Conservation (phyloP, 2,113 vertebrate species). For the Entomyzon cyanotis region DNA sequence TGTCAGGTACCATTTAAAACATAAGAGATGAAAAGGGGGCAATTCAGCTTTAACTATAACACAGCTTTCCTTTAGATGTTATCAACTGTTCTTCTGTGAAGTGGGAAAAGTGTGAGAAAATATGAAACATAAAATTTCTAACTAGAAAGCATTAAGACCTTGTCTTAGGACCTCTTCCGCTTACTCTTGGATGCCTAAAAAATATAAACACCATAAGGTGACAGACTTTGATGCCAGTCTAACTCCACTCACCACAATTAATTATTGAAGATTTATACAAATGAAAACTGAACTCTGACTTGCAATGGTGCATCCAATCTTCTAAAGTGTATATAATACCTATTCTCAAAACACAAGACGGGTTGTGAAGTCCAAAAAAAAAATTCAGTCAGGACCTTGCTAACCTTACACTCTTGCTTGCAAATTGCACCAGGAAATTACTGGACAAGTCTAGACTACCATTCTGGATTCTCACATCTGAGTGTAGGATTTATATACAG, state of each 20-base stretch:
- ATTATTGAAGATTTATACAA: neutral
- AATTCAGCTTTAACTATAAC: neutral
- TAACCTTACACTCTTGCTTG: neutral
- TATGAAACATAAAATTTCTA: neutral
- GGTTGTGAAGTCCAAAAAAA: neutral
- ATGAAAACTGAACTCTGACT: neutral
- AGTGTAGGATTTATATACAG: neutral
- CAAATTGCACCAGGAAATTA: neutral
- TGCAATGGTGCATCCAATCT: neutral
- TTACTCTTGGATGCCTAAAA: neutral
- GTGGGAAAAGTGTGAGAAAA: neutral
- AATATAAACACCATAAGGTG: neutral
- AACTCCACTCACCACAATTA: neutral
- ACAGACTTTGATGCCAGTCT: neutral
- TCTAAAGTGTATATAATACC: neutral
- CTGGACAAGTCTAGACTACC: neutral
- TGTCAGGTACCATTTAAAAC: slow-evolving; percentile 54
- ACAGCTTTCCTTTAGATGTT: neutral
- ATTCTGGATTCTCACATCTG: neutral
- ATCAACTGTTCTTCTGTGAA: neutral
- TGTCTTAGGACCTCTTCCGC: neutral
- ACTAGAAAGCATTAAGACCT: neutral
- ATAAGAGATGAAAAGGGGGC: neutral
- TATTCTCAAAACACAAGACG: neutral
- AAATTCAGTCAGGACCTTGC: neutral